Conservation (phyloP, 2,888 invertebrate genomes). For the Agrotis ipsilon region DNA sequence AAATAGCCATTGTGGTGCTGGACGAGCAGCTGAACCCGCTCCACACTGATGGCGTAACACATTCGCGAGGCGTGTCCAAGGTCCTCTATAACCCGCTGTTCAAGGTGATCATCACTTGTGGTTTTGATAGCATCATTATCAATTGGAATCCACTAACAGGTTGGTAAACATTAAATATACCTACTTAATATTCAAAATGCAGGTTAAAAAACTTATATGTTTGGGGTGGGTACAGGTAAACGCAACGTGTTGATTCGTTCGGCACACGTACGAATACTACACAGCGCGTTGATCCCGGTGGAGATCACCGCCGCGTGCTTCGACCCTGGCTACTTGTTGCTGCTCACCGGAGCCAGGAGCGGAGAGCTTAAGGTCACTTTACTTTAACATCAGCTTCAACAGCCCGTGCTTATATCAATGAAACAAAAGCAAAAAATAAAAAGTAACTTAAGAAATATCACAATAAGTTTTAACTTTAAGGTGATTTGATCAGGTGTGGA, state of each 20-base stretch:
- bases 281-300: constrained; percentile 92
- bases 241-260: constrained; percentile 93
- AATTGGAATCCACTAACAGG: constrained; percentile 95
- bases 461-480: neutral
- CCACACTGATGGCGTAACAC: constrained; percentile 94
- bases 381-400: neutral
- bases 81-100: constrained; percentile 95
- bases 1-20: constrained; percentile 92
- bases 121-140: constrained; percentile 95
- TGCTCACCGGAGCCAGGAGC: constrained; percentile 95
- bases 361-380: constrained; percentile 92
- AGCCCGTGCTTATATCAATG: neutral
- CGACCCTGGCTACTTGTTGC: constrained; percentile 93
- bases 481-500: constrained; percentile 92
- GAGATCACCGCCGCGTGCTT: constrained; percentile 95
- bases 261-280: constrained; percentile 93
- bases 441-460: neutral
- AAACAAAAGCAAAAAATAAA: neutral
- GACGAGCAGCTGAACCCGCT: constrained; percentile 93
- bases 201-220: neutral
- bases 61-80: constrained; percentile 93
- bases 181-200: neutral
- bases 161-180: constrained; percentile 10
- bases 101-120: constrained; percentile 94
- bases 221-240: constrained; percentile 87